Base-by-base conservation (phyloP, 2,113 vertebrate genomes). In the Choloepus hoffmanni region DNA sequence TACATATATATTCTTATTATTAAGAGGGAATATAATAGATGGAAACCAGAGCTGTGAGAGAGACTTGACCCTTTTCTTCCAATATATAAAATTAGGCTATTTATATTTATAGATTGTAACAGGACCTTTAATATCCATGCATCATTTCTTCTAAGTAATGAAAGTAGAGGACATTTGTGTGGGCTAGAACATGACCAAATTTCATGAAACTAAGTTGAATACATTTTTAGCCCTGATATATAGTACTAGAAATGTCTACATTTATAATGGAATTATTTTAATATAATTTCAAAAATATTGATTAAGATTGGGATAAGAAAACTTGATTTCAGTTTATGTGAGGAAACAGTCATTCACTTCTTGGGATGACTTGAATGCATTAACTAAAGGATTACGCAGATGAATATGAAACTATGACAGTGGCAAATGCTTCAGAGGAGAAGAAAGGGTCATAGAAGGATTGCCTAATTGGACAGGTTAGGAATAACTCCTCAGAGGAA, bases 1-100 rank as follows among this genome's bases (percentile, higher is more conserved):
- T 93, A 86, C 68, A 94, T 94, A 96, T 95, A 53, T 96, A 96
- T 92, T 95, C 95, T 96, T 95, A 92, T 94, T 97, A 94, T 98
- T 96, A 96, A 95, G 48, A 86, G 68, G 33, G 14, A 6, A 88
- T 90, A 97, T 97, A 93, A 58, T 95, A 92, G 30, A 92, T 92
- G 97, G 90, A 98, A 98, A 97, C 60, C 73, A 90, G 76, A 85
- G 89, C 18, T 97, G 40, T 85, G 92, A n/a, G 89, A 88, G 0
- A 2, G 40, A 91, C 92, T 86, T 96, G 58, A 97, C 68, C 55
- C 96, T 96, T 92, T 94, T 96, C 65, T 7, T 92, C 0, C 11
- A 97, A 97, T 77, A 97, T 90, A 53, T 30, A 58, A 87, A 93
- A 88, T 43, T 88, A 83, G 53, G 60, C 8, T 97, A 90, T 96